Evolutionary conservation across 2,113 vertebrate species (phyloP).

Genomic region (Craseonycteris thonglongyai): DNA sequence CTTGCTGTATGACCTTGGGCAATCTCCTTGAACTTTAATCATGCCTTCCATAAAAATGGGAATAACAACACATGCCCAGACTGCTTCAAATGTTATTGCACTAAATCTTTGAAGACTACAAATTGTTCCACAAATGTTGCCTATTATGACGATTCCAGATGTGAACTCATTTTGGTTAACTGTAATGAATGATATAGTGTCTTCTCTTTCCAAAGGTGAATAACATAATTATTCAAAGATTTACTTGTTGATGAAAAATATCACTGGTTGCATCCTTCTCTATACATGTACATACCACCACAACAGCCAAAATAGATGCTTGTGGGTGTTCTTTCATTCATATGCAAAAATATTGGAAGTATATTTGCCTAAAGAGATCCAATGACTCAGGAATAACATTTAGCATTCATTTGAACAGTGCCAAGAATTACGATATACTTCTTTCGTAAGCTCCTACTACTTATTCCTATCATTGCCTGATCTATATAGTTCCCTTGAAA

Average conservation of each 20-base stretch:
- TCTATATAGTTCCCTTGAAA: neutral
- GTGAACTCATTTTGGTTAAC: conserved; percentile 5
- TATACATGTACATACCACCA: neutral
- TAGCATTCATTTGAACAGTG: neutral
- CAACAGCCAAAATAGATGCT: neutral
- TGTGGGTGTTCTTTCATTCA: neutral
- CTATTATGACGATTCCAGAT: neutral
- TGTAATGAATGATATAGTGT: neutral
- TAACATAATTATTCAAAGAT: conserved; percentile 18
- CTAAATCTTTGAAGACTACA: conserved; percentile 20
- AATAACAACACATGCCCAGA: conserved; percentile 14
- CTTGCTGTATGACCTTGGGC: neutral
- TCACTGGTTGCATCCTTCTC: neutral
- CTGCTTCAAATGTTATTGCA: conserved; percentile 8
- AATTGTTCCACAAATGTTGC: neutral
- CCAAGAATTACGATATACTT: neutral
- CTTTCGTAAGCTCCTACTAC: neutral
- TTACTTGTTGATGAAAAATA: neutral
- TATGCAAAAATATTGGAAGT: neutral
- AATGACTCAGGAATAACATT: neutral
- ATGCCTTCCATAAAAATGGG: conserved; percentile 40
- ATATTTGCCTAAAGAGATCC: neutral
- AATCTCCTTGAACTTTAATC: conserved; percentile 41
- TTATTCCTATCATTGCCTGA: neutral
- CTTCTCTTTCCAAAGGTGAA: neutral